A percentile compares a stretch with the other conserved stretches of the same genome.
These are phyloP conservation scores for Lagodon rhomboides DNA, from an alignment of 2,797 vertebrate genomes.

Conservation along the genomic window DNA sequence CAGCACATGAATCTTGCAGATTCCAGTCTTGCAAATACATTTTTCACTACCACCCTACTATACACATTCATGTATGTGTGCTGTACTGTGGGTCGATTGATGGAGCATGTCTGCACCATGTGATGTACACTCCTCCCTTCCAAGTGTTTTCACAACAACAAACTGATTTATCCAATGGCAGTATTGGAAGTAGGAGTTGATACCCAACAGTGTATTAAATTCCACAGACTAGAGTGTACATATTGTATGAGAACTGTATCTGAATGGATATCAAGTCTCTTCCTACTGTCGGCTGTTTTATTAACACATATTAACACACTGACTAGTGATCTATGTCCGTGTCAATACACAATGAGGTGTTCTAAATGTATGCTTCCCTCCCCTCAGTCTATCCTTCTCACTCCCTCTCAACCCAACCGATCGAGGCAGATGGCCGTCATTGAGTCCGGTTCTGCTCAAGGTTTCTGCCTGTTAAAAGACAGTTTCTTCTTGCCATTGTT, in stretches of 20 bases:
- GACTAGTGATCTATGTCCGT: not conserved
- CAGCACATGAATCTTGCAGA: not conserved
- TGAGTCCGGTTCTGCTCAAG: no score
- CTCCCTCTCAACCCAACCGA: no score
- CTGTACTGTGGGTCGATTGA: not conserved
- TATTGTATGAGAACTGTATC: not conserved
- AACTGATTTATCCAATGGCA: not conserved
- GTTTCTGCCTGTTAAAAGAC: no score
- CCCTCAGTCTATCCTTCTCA: no score
- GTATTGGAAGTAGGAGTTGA: not conserved
- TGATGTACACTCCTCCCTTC: no score
- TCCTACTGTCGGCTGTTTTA: not conserved
- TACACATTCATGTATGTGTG: not conserved
- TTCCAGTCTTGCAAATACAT: not conserved
- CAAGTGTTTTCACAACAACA: conserved; percentile 1
- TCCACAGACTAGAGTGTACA: not conserved
- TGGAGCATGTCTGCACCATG: not conserved
- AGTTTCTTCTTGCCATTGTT: no score
- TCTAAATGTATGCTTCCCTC: no score
- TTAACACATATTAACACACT: not conserved
- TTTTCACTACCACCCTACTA: not conserved
- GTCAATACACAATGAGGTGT: not conserved
- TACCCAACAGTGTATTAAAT: conserved; percentile 17
- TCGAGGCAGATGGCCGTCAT: no score
- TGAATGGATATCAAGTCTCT: not conserved